A percentile compares a stretch with the other conserved stretches of the same genome.
These are phyloP conservation scores for Danio jaintianensis DNA, from an alignment of 2,797 vertebrate genomes.

Conservation along the genomic window DNA sequence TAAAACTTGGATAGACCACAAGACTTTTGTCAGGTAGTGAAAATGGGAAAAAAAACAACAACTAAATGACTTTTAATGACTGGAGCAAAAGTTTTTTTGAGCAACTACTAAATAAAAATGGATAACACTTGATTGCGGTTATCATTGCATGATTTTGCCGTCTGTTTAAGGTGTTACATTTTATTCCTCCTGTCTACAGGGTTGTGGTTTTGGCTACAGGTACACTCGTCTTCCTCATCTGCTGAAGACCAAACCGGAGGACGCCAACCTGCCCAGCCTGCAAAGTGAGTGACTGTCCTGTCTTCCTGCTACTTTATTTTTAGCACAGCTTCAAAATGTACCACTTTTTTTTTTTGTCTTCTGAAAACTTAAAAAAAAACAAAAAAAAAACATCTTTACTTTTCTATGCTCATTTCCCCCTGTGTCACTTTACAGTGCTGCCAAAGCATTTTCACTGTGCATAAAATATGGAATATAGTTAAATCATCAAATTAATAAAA, in stretches of 20 bases:
- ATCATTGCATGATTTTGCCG: background rate
- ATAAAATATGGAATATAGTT: no score
- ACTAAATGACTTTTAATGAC: no score
- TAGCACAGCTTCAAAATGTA: background rate
- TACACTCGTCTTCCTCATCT: constrained; percentile 96
- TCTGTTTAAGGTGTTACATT: background rate
- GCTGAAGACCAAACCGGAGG: constrained; percentile 96
- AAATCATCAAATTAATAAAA: no score
- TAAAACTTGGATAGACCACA: no score
- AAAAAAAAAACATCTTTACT: background rate
- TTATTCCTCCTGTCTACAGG: constrained; percentile 72
- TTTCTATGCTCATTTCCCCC: background rate
- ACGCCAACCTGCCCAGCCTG: constrained; percentile 94
- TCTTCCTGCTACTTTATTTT: constrained; percentile 20
- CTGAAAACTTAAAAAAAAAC: background rate
- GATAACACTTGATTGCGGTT: background rate
- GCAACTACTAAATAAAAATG: background rate
- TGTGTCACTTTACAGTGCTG: background rate
- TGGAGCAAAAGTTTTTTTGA: background rate
- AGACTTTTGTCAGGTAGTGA: no score
- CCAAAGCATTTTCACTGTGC: no score
- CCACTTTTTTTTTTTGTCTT: no score
- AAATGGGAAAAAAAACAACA: no score
- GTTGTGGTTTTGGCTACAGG: constrained; percentile 97
- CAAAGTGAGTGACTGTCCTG: constrained; percentile 87